A percentile compares a stretch with the other conserved stretches of the same genome.
phyloP scores from a whole-genome alignment of 2,797 vertebrate genomes.

The Sebastes miniatus region DNA sequence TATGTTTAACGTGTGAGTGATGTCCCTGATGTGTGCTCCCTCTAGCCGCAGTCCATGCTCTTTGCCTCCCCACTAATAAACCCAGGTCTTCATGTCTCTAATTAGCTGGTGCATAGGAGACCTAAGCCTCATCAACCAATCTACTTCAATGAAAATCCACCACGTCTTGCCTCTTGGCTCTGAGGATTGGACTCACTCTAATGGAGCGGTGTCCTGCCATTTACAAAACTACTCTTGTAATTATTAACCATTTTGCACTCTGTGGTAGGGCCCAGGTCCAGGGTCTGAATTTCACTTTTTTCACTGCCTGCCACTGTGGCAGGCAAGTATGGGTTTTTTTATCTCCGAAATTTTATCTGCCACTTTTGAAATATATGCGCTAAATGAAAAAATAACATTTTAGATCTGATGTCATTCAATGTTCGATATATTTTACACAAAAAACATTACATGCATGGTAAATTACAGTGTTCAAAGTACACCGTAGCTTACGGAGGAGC shows the following conservation, averaged over 20 bases:
- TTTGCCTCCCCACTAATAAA: conserved; percentile 53
- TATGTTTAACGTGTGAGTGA: conserved; percentile 43
- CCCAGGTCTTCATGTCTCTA: conserved; percentile 51
- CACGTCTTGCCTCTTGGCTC: conserved; percentile 29
- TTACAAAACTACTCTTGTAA: conserved; percentile 38
- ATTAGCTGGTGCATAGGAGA: conserved; percentile 57
- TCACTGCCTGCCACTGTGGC: too few species aligned
- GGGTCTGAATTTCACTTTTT: too few species aligned
- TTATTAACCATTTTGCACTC: conserved; percentile 37
- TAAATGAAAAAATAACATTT: too few species aligned
- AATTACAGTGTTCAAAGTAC: too few species aligned
- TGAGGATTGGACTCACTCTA: conserved; percentile 38
- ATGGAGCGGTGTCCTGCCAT: conserved; percentile 29
- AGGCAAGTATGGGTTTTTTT: too few species aligned
- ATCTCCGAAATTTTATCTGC: too few species aligned
- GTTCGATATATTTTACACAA: too few species aligned
- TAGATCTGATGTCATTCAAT: too few species aligned
- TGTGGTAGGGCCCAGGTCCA: not conserved
- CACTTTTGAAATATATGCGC: too few species aligned
- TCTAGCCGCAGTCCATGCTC: conserved; percentile 30
- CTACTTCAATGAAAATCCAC: conserved; percentile 50
- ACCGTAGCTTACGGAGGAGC: too few species aligned
- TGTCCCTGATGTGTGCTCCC: conserved; percentile 46
- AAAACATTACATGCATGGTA: too few species aligned
- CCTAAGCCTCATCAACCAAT: conserved; percentile 49